These are phyloP conservation scores for Parnassius smintheus DNA, from an alignment of 2,888 invertebrate species.

Conservation along the genomic window DNA sequence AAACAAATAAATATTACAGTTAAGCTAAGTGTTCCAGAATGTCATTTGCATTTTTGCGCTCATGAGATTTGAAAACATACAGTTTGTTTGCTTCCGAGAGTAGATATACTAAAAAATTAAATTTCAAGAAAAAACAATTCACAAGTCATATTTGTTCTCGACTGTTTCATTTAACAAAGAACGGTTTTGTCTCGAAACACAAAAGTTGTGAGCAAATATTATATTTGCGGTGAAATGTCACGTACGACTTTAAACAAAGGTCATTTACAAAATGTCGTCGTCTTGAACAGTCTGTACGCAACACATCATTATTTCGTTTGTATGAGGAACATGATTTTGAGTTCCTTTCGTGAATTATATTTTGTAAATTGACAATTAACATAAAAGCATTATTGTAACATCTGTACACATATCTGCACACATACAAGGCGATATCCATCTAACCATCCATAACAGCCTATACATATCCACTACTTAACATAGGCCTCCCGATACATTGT, in stretches of 20 bases:
- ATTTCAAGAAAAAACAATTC: background rate
- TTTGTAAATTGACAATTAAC: conserved; percentile 7
- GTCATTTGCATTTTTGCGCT: too few species aligned
- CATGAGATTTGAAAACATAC: too few species aligned
- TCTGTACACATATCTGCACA: background rate
- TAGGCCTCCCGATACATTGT: too few species aligned
- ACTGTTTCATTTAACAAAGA: conserved; percentile 3
- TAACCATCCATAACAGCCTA: too few species aligned
- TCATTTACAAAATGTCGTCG: conserved; percentile 5
- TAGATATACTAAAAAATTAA: too few species aligned
- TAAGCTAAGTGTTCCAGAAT: too few species aligned
- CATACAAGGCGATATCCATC: too few species aligned
- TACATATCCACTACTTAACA: too few species aligned
- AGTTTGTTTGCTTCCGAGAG: too few species aligned
- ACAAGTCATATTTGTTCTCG: conserved; percentile 5
- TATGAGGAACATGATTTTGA: background rate
- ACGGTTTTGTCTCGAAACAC: background rate
- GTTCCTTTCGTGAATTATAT: background rate
- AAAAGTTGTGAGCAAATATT: background rate
- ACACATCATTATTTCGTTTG: background rate
- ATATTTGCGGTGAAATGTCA: conserved; percentile 10
- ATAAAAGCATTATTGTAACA: background rate
- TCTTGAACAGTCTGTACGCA: background rate
- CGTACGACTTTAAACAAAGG: conserved; percentile 9
- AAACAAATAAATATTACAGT: too few species aligned